A percentile compares a stretch with the other conserved stretches of the same genome.
phyloP scores from a whole-genome alignment of 2,888 invertebrate species.

The Xylota sylvarum region DNA sequence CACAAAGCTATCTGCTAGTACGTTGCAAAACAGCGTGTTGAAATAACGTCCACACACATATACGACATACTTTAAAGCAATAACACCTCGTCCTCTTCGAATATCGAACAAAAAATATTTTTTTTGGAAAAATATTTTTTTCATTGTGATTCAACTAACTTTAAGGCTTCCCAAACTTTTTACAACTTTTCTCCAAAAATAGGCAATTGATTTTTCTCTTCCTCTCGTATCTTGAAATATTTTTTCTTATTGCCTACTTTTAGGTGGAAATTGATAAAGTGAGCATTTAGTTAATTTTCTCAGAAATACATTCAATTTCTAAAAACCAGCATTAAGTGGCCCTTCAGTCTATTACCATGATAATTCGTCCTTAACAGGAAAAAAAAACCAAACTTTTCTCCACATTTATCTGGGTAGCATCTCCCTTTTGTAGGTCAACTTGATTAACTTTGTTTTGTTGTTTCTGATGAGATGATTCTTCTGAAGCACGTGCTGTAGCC shows the following conservation, averaged over 20 bases:
- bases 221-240: neutral
- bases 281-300: constrained; percentile 3
- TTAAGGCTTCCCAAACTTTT: neutral
- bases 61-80: too few species aligned
- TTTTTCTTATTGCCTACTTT: neutral
- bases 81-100: too few species aligned
- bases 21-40: too few species aligned
- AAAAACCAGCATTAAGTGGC: constrained; percentile 14
- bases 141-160: too few species aligned
- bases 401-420: neutral
- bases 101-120: too few species aligned
- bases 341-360: constrained; percentile 18
- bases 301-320: constrained; percentile 29
- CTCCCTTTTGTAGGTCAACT: constrained; percentile 16
- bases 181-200: neutral
- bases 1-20: too few species aligned
- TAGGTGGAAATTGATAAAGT: neutral
- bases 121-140: too few species aligned
- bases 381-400: neutral
- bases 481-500: constrained; percentile 8
- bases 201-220: neutral
- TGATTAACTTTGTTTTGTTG: constrained; percentile 6
- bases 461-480: constrained; percentile 8
- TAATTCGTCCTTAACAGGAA: neutral
- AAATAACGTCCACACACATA: too few species aligned